phyloP scores from a whole-genome alignment of 2,113 vertebrate species.

The Desmodus rotundus region DNA sequence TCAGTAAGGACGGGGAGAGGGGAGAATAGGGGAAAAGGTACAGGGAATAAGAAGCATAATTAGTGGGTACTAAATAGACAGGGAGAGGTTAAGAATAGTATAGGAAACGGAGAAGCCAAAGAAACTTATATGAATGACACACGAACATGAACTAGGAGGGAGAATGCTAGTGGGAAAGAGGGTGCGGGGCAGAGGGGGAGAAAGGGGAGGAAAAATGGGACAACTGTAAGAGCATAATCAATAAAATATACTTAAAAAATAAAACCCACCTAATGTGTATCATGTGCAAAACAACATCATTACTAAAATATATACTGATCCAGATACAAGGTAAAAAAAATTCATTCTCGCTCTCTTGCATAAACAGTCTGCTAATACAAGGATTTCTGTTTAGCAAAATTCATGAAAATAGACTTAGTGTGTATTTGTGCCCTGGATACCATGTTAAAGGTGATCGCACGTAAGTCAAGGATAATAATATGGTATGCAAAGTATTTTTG shows the following conservation, averaged over 20 bases:
- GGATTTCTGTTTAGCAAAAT: slow-evolving; percentile 5
- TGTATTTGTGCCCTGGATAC: background rate
- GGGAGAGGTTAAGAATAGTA: too few relatives aligned
- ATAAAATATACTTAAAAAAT: background rate
- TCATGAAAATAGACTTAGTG: background rate
- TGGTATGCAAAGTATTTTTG: background rate
- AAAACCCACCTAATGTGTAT: background rate
- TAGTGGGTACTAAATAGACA: too few relatives aligned
- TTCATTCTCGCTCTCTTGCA: background rate
- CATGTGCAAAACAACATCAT: background rate
- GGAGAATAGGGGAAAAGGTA: too few relatives aligned
- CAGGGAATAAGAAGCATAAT: too few relatives aligned
- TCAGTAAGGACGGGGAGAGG: too few relatives aligned
- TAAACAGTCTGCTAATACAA: background rate
- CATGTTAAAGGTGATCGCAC: background rate
- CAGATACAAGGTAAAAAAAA: background rate
- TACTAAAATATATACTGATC: background rate
- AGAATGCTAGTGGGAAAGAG: too few relatives aligned
- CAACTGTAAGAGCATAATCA: too few relatives aligned
- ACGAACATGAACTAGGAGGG: too few relatives aligned
- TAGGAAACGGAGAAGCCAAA: too few relatives aligned
- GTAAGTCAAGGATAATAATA: background rate
- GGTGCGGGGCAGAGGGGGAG: too few relatives aligned
- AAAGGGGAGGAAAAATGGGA: too few relatives aligned
- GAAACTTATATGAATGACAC: too few relatives aligned